These are phyloP conservation scores for Zosterops pallidus DNA, from an alignment of 2,113 vertebrate genomes.

Conservation along the genomic window DNA sequence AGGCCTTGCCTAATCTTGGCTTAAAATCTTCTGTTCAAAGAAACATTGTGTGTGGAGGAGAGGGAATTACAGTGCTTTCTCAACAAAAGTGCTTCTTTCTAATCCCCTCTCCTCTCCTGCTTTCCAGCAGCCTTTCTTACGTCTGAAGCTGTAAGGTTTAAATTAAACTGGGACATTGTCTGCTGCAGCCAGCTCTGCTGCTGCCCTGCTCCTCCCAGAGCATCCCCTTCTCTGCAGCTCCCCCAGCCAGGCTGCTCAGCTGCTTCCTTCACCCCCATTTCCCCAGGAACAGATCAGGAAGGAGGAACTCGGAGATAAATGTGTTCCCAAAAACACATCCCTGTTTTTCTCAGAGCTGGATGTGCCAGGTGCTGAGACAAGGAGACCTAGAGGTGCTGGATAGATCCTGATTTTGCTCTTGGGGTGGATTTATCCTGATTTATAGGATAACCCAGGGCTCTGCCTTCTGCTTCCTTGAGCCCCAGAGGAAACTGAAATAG, in stretches of 20 bases:
- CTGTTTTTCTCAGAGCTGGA: background rate
- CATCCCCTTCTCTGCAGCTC: background rate
- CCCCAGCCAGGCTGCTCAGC: background rate
- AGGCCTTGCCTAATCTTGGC: conserved; percentile 17
- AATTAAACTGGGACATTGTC: conserved; percentile 29
- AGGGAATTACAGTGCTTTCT: conserved; percentile 39
- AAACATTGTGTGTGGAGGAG: conserved; percentile 18
- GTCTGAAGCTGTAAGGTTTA: conserved; percentile 31
- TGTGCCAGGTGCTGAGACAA: background rate
- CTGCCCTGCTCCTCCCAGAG: background rate
- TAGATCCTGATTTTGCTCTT: background rate
- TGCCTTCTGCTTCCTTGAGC: background rate
- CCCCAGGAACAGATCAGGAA: background rate
- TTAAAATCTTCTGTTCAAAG: conserved; percentile 41
- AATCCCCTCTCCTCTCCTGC: conserved; percentile 16
- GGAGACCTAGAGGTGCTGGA: background rate
- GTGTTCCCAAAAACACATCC: background rate
- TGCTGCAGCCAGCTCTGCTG: background rate
- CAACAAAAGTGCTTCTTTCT: background rate
- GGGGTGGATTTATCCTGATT: background rate
- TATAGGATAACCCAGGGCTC: background rate
- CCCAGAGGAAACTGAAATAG: background rate
- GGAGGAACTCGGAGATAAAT: background rate
- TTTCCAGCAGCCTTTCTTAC: background rate
- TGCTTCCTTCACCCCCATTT: background rate